Conservation (phyloP, 1,140 invertebrate genomes). For the Formica selysi region DNA sequence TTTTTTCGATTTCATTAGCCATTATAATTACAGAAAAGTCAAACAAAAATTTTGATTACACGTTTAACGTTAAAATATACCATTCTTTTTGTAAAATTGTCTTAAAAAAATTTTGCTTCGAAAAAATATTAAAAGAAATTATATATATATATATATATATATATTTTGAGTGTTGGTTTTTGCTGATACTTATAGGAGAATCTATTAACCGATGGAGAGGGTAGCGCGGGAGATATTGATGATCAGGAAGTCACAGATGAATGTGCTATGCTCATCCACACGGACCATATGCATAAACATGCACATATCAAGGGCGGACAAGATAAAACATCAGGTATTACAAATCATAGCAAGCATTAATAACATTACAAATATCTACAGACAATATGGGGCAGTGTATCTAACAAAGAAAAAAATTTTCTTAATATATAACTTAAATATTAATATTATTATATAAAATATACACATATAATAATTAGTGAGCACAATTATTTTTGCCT, state of each 20-base stretch:
- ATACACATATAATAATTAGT: conserved; percentile 11
- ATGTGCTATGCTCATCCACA: conserved; percentile 93
- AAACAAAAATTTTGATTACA: conserved; percentile 1
- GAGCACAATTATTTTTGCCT: neutral
- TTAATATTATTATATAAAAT: neutral
- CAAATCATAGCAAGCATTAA: conserved; percentile 33
- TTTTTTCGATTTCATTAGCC: conserved; percentile 13
- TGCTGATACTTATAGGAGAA: conserved; percentile 85
- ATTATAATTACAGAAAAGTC: neutral
- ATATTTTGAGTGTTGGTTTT: conserved; percentile 20
- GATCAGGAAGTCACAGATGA: conserved; percentile 93
- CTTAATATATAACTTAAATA: conserved; percentile 37
- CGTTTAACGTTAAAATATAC: conserved; percentile 27
- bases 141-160: neutral
- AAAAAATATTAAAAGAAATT: conserved; percentile 24
- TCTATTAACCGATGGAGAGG: conserved; percentile 88
- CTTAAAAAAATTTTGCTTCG: neutral
- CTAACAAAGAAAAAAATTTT: neutral
- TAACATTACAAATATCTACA: conserved; percentile 27
- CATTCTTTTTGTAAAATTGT: conserved; percentile 32
- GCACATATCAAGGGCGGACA: conserved; percentile 80
- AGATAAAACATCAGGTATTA: conserved; percentile 82
- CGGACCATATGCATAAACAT: conserved; percentile 87
- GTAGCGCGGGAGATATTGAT: conserved; percentile 87
- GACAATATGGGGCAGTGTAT: neutral